Percentiles rank a stretch among this genome's conserved stretches.
phyloP scores from a whole-genome alignment of 2,888 invertebrate genomes.

The Leptogaster cylindrica region DNA sequence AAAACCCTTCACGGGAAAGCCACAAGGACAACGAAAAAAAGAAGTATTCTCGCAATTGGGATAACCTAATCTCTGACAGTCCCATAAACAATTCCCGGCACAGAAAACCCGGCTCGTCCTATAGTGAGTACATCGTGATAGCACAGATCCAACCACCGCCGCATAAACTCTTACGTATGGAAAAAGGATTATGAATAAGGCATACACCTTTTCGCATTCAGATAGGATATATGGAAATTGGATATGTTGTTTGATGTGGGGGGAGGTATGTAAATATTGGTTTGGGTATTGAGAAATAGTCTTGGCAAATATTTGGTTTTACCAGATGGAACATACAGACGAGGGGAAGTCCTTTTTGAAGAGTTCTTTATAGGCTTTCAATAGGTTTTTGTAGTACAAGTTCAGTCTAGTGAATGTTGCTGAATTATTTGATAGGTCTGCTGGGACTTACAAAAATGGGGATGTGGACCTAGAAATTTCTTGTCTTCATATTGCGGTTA shows the following conservation, averaged over 20 bases:
- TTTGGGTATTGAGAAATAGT: constrained; percentile 51
- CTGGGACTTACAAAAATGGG: neutral
- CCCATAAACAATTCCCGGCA: constrained; percentile 44
- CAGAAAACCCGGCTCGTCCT: constrained; percentile 32
- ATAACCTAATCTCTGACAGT: constrained; percentile 44
- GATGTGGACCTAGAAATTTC: neutral
- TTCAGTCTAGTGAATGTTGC: constrained; percentile 20
- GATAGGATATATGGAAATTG: constrained; percentile 50
- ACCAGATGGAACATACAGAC: constrained; percentile 42
- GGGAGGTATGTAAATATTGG: constrained; percentile 51
- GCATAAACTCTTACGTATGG: constrained; percentile 28
- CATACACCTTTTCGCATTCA: constrained; percentile 42
- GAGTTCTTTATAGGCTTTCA: constrained; percentile 21
- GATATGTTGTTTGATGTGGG: constrained; percentile 51
- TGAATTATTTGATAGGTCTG: constrained; percentile 36
- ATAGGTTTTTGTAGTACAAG: constrained; percentile 5
- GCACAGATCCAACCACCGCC: neutral
- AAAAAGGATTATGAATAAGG: constrained; percentile 41
- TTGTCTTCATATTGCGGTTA: neutral
- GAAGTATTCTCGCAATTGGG: constrained; percentile 25
- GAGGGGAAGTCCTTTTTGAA: constrained; percentile 15
- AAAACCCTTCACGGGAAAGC: constrained; percentile 20
- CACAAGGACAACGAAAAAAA: constrained; percentile 37
- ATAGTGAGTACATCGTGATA: constrained; percentile 22
- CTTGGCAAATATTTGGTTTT: constrained; percentile 47